Conservation (phyloP, 2,797 vertebrate genomes). For the Bucorvus abyssinicus region DNA sequence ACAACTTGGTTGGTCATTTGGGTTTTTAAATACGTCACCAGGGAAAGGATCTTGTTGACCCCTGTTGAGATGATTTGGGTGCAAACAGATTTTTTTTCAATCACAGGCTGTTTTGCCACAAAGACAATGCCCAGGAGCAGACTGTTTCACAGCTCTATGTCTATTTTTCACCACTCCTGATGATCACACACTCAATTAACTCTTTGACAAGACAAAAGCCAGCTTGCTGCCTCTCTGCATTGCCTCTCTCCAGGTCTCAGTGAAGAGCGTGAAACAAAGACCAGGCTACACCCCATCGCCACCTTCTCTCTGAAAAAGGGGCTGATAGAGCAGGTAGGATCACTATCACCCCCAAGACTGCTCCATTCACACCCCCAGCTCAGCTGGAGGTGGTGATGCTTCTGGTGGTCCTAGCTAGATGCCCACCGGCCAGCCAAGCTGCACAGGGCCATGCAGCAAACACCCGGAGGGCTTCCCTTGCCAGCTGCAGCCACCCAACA, state of each 20-base stretch:
- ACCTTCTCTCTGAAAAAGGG: background rate
- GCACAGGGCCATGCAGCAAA: background rate
- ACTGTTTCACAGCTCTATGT: background rate
- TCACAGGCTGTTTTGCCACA: background rate
- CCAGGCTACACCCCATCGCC: too few relatives aligned
- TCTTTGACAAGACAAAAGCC: background rate
- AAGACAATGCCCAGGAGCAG: background rate
- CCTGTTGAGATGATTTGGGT: background rate
- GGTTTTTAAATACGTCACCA: background rate
- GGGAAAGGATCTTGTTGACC: background rate
- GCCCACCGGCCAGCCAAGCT: background rate
- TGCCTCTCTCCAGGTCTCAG: background rate
- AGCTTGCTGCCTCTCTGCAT: background rate
- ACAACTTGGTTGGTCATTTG: background rate
- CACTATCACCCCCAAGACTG: fast-evolving
- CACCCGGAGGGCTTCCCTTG: background rate
- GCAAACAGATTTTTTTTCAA: background rate
- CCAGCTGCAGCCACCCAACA: background rate
- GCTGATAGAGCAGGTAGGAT: background rate
- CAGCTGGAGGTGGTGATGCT: background rate
- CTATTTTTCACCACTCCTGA: background rate
- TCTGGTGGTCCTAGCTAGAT: too few relatives aligned
- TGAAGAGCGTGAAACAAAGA: background rate
- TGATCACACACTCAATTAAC: background rate
- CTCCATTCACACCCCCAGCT: too few relatives aligned